Percentiles rank a stretch among this genome's conserved stretches.
Conservation (phyloP, 1,140 invertebrate species). For the Ridgeia piscesae region DNA sequence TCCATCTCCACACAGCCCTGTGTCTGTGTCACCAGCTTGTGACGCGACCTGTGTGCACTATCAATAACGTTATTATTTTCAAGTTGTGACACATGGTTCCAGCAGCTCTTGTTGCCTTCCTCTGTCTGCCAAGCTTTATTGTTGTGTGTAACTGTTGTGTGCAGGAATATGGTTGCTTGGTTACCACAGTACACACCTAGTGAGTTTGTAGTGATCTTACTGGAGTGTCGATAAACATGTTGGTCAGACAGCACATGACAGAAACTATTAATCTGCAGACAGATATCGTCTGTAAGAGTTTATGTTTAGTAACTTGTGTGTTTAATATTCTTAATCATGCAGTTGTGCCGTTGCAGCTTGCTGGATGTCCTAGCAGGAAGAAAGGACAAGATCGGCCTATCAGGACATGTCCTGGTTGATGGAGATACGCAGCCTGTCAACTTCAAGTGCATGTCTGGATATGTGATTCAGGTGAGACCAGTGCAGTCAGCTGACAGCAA, state of each 20-base stretch:
- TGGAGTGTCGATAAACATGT: background rate
- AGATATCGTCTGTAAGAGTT: background rate
- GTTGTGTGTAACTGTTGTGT: background rate
- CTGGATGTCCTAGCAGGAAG: conserved; percentile 56
- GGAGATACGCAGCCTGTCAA: conserved; percentile 51
- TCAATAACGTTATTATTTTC: background rate
- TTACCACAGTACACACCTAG: background rate
- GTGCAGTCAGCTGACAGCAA: background rate
- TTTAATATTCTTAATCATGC: background rate
- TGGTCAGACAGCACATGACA: background rate
- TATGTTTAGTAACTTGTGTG: background rate
- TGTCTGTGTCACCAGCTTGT: background rate
- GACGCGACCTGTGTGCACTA: too few species aligned
- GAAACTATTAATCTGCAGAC: background rate
- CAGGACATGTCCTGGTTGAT: conserved; percentile 52
- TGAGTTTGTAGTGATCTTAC: background rate
- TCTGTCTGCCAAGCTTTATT: background rate
- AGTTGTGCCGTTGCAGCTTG: conserved; percentile 39
- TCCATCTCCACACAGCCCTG: background rate
- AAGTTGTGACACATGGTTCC: background rate
- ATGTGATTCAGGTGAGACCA: conserved; percentile 54
- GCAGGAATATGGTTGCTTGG: background rate
- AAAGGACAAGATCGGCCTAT: conserved; percentile 49
- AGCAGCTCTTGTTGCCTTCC: background rate
- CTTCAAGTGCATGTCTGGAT: conserved; percentile 57